These are phyloP conservation scores for Lanius collurio DNA, from an alignment of 2,113 vertebrate species.

Conservation along the genomic window DNA sequence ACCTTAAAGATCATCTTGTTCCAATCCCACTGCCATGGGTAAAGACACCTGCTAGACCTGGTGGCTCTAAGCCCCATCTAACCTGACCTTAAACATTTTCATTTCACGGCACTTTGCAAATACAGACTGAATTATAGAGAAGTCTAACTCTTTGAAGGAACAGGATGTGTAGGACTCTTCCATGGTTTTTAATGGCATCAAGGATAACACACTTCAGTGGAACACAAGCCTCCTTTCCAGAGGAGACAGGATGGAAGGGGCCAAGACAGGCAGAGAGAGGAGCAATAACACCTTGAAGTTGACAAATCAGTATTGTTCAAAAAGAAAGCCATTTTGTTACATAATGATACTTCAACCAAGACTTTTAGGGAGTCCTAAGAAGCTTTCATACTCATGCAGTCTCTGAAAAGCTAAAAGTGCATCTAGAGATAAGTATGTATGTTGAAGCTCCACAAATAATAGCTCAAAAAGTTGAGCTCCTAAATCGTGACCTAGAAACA, in stretches of 20 bases:
- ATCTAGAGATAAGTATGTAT: neutral
- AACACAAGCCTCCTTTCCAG: neutral
- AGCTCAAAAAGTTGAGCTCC: neutral
- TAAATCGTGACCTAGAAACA: neutral
- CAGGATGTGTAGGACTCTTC: neutral
- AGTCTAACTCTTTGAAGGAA: neutral
- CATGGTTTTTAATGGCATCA: rapidly evolving
- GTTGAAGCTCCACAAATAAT: neutral
- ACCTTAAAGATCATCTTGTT: neutral
- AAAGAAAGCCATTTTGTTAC: neutral
- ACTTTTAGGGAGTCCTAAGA: neutral
- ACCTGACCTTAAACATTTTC: neutral
- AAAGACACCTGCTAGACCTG: neutral
- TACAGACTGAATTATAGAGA: neutral
- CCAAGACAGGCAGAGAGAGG: neutral
- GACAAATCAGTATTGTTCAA: neutral
- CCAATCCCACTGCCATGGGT: neutral
- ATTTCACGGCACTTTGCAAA: neutral
- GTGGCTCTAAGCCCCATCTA: neutral
- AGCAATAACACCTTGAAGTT: neutral
- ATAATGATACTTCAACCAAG: neutral
- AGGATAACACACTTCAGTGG: neutral
- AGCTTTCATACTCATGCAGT: neutral
- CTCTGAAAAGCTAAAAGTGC: neutral
- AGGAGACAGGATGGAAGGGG: neutral